Base-by-base conservation (phyloP, 64 coral and sea anemone species). In the Platygyra sinensis region DNA sequence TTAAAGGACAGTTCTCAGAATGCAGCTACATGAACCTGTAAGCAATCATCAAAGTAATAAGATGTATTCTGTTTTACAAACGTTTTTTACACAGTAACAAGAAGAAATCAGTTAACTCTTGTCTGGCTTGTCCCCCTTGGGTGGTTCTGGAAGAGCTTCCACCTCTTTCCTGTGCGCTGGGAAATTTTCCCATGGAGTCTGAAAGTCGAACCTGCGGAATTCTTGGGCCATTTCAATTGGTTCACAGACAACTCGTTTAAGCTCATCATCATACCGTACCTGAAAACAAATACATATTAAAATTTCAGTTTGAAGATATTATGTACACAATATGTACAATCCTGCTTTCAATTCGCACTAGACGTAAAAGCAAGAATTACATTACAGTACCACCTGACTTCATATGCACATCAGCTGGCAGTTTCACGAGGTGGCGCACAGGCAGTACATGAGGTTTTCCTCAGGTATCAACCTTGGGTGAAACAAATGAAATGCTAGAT, bases 221-320 rank as follows among this genome's bases (percentile, higher is more conserved):
- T 99, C 97, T 71, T 99, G 97, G 2, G 97, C 91, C 82, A 99
- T 82, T 74, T 99, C 97, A 82, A 99, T 88, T 52, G 97, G 97
- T 77, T 99, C 97, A 60, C 90, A 95, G 24, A 99, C 97, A 57
- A 99, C 90, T n/a, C 97, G 97, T 46, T 99, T 99, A 9, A 99
- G 74, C 31, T 99, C 97, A 77, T 99, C 97, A 80, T 99, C 97
- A 51, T 95, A 99, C 19, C 97, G 78, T 14, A 99, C 94, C 97
- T 99, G 28, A 69, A 85, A 12, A 71, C 46, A 12, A 52, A 69
- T 69, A 69, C 9, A n/a, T 1, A 71, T 10, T 62, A 10, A 42
- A 2, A 24, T 2, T 55, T 55, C 11, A 57, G n/a, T 15, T 54
- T 17, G 18, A 36, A 19, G 25, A 57, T 17, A 49, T 36, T 79